Base-by-base conservation (phyloP, 2,888 invertebrate species). In the Cantharis nigra region DNA sequence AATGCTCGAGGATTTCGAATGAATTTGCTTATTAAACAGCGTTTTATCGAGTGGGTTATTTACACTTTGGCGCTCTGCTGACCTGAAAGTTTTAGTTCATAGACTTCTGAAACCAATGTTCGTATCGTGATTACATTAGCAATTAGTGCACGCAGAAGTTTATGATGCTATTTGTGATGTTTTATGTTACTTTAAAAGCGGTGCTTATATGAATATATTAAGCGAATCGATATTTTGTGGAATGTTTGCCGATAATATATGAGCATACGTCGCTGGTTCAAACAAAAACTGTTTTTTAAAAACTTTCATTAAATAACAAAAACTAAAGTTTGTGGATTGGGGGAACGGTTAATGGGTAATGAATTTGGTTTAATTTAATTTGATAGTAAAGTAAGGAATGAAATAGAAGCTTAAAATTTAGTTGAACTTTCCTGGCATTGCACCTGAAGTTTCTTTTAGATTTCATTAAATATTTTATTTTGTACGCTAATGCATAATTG, bases 101-200 rank as follows among this genome's bases (percentile, higher is more conserved):
- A 76, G 72, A 76, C 33, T 72, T 70, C 75, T 69, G 71, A 69
- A 75, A 67, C 71, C 72, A 76, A 69, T 76, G 76, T 76, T 72
- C 70, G 63, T 72, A 72, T 72, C 76, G 73, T 75, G 75, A 79
- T 77, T 75, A 73, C 79, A 78, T 74, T 73, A 69, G 78, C 78
- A 78, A 79, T 79, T 79, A 79, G 74, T 70, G 72, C 70, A 64
- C 72, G 62, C 65, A 69, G 62, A 62, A 74, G 67, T 79, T 78
- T 78, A 74, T 73, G 73, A 71, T 69, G 74, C 73, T 73, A 75
- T 78, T 79, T 75, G 72, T 72, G 69, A 28, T 70, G 65, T 77
- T 79, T 79, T 79, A 79, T 76, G 76, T 20, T 64, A 71, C 71
- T 70, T 65, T 76, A 74, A 76, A 73, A 71, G 70, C 49, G 63